These are phyloP conservation scores for Paramormyrops kingsleyae DNA, from an alignment of 2,113 vertebrate species.

Conservation along the genomic window DNA sequence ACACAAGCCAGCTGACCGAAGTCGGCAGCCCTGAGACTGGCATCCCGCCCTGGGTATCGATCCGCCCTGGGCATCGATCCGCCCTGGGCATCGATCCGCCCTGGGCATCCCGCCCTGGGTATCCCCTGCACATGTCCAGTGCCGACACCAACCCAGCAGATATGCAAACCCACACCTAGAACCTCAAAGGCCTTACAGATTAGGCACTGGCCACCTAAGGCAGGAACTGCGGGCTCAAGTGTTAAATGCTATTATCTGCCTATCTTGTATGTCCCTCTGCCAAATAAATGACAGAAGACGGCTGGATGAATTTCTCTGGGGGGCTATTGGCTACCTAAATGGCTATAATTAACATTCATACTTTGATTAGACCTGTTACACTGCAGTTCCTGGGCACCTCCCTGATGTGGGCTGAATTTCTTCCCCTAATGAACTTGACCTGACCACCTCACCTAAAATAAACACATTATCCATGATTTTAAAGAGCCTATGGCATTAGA, in stretches of 20 bases:
- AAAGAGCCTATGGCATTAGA: background rate
- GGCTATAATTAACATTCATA: background rate
- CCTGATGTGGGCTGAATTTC: background rate
- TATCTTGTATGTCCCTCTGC: background rate
- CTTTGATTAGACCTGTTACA: background rate
- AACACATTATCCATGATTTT: background rate
- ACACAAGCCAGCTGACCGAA: background rate
- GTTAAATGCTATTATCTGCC: background rate
- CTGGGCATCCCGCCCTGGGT: background rate
- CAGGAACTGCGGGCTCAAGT: background rate
- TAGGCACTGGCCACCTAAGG: background rate
- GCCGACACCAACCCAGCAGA: background rate
- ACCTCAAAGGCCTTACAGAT: background rate
- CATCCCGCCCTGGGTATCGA: background rate
- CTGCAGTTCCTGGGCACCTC: background rate
- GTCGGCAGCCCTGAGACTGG: background rate
- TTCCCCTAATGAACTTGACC: background rate
- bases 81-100: too few relatives aligned
- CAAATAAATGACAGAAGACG: background rate
- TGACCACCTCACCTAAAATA: background rate
- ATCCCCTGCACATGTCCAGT: background rate
- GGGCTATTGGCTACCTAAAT: background rate
- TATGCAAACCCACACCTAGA: background rate
- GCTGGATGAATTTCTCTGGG: background rate
- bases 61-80: too few relatives aligned